Evolutionary conservation across 2,113 vertebrate genomes (phyloP), one percentile per base, ranked within the genome.

Genomic region (Toxotes jaculatrix): DNA sequence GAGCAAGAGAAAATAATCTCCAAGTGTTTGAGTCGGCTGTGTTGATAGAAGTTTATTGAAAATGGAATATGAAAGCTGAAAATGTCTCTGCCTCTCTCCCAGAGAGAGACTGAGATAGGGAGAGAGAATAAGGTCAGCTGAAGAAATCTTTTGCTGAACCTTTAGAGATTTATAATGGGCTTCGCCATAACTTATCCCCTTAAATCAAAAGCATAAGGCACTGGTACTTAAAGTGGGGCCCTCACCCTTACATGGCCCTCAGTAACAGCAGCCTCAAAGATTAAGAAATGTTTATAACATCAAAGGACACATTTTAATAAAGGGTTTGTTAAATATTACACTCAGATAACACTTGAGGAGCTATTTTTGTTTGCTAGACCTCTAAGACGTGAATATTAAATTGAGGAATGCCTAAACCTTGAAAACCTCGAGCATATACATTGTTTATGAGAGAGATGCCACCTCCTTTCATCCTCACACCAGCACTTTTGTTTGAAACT

Each of bases 1-100:
- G 69, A 87, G 75, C 74, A 57, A 59, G 62, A 38, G 77, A 87
- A 82, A 80, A 49, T 36, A 56, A 69, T 64, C 57, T 91, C 79
- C 63, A 59, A 79, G 73, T 79, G 59, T 79, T 71, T 77, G 77
- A 73, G 75, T 63, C 53, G 38, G 23, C 56, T 56, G 76, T 32
- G 43, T 63, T 80, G 66, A 82, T 51, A 53, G 69, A 76, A 0
- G 77, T 83, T 77, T 64, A 68, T 10, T 79, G 74, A 83, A 80
- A 75, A 78, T 53, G 62, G 74, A 80, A 70, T 74, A 81, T 59
- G 27, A 80, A 83, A 27, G 77, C 19, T 82, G 53, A 76, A 73
- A 85, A 82, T 85, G 60, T 75, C 47, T 81, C 40, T 32, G 57
- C 76, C 62, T 73, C 49, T 36, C 60, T 61, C 38, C 16, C 17